Evolutionary conservation across 2,888 invertebrate genomes (phyloP).

Genomic region (Idaea dimidiata): DNA sequence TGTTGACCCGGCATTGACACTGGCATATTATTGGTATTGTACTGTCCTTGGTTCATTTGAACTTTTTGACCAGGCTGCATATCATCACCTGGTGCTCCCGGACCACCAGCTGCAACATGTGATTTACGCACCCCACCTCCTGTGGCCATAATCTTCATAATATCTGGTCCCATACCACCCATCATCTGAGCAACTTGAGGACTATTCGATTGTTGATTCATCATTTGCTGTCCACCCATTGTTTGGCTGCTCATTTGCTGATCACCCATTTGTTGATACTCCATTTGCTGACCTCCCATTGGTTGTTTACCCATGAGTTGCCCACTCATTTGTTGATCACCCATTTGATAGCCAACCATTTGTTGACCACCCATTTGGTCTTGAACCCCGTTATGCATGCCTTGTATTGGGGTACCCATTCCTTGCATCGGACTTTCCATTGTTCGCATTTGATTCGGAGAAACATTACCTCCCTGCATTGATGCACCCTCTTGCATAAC

Average conservation of each 20-base stretch:
- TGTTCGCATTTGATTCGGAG: slow-evolving; percentile 7
- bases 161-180: slow-evolving; percentile 59
- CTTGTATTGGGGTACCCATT: slow-evolving; percentile 17
- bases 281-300: slow-evolving; percentile 21
- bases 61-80: slow-evolving; percentile 35
- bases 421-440: slow-evolving; percentile 19
- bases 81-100: slow-evolving; percentile 33
- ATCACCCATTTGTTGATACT: slow-evolving; percentile 21
- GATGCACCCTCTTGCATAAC: slow-evolving; percentile 16
- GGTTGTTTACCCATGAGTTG: slow-evolving; percentile 20
- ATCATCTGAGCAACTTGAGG: slow-evolving; percentile 22
- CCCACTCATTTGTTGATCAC: slow-evolving; percentile 15
- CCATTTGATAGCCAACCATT: slow-evolving; percentile 21
- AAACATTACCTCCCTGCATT: slow-evolving; percentile 4
- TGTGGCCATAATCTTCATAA: slow-evolving; percentile 56
- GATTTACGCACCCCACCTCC: slow-evolving; percentile 22
- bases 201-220: slow-evolving; percentile 14
- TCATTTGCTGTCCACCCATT: neutral
- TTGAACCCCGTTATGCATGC: slow-evolving; percentile 9
- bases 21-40: slow-evolving; percentile 21
- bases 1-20: slow-evolving; percentile 24
- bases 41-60: slow-evolving; percentile 23
- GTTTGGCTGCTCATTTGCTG: slow-evolving; percentile 4
- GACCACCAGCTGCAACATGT: slow-evolving; percentile 18
- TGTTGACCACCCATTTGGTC: slow-evolving; percentile 16